phyloP scores from a whole-genome alignment of 53 echinoderm and acorn worm species.

The Antedon mediterranea region DNA sequence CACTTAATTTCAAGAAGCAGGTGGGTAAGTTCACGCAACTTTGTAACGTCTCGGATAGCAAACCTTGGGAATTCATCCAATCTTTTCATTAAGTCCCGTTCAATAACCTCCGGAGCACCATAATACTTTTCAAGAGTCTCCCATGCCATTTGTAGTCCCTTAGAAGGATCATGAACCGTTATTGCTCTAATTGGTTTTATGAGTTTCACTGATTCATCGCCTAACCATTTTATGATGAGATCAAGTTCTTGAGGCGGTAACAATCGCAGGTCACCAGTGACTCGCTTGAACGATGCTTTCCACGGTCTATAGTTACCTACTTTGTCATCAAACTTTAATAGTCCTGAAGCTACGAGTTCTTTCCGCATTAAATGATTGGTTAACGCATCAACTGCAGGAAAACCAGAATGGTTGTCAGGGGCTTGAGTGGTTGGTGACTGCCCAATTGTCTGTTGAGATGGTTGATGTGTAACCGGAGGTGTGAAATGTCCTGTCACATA shows the following conservation, averaged over 20 bases:
- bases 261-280: slow-evolving; percentile 2
- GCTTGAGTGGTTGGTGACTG: too few species aligned
- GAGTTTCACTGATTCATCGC: slow-evolving; percentile 9
- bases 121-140: slow-evolving; percentile 19
- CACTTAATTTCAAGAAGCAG: slow-evolving; percentile 21
- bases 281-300: slow-evolving; percentile 23
- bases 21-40: slow-evolving; percentile 22
- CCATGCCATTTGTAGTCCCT: slow-evolving; percentile 13
- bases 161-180: neutral
- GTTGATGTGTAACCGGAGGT: too few species aligned
- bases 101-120: slow-evolving; percentile 27
- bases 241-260: slow-evolving; percentile 24
- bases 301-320: slow-evolving; percentile 27
- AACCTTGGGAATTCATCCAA: slow-evolving; percentile 23
- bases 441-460: too few species aligned
- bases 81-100: neutral
- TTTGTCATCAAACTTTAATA: slow-evolving; percentile 18
- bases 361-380: slow-evolving; percentile 21
- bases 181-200: neutral
- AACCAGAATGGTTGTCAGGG: too few species aligned
- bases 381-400: too few species aligned
- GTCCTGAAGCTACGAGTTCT: slow-evolving; percentile 18
- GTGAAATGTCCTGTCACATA: too few species aligned
- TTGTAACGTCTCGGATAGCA: slow-evolving; percentile 13
- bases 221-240: slow-evolving; percentile 29